Conservation (phyloP, 2,888 invertebrate species). For the Dryobotodes eremita region DNA sequence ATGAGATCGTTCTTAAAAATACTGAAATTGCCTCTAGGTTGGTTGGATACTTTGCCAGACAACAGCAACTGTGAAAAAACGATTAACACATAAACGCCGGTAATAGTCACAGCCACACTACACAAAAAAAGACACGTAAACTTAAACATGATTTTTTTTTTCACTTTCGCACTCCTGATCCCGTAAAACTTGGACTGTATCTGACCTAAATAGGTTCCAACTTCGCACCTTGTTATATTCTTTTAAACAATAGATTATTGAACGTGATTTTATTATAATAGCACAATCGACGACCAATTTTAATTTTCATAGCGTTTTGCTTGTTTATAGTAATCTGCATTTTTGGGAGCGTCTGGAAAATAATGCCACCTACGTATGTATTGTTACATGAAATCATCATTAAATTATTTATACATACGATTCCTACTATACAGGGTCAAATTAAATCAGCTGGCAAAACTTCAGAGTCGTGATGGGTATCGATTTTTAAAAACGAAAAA, state of each 20-base stretch:
- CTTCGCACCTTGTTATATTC: constrained; percentile 13
- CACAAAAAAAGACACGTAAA: background rate
- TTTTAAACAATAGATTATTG: constrained; percentile 24
- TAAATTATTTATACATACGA: background rate
- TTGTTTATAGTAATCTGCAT: background rate
- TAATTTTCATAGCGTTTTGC: background rate
- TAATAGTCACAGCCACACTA: background rate
- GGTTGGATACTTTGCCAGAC: background rate
- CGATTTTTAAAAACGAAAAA: too few relatives aligned
- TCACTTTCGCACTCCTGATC: background rate
- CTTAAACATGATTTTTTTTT: constrained; percentile 20
- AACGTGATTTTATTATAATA: constrained; percentile 12
- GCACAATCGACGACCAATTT: background rate
- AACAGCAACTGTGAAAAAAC: background rate
- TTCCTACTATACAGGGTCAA: background rate
- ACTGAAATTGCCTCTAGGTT: too few relatives aligned
- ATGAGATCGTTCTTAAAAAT: too few relatives aligned
- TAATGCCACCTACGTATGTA: background rate
- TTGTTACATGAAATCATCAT: background rate
- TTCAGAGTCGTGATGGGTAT: background rate
- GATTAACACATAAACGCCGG: background rate
- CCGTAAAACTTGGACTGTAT: background rate
- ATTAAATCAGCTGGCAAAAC: background rate
- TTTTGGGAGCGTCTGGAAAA: background rate
- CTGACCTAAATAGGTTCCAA: background rate